Percentiles rank a stretch among this genome's conserved stretches.
phyloP scores from a whole-genome alignment of 2,113 vertebrate genomes.

The Rhizomys pruinosus region DNA sequence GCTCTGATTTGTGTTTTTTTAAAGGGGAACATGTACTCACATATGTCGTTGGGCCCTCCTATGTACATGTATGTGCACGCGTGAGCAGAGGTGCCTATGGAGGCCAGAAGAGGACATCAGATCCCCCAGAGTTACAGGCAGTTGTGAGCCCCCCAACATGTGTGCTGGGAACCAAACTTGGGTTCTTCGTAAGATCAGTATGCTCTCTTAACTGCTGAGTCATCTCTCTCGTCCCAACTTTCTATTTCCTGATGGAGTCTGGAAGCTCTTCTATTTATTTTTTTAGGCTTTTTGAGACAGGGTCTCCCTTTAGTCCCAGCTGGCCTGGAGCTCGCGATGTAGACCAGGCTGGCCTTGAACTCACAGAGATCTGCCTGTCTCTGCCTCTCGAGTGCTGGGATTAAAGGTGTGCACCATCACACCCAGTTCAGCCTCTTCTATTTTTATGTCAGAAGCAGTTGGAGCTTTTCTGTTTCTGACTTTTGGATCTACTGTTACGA shows the following conservation, averaged over 20 bases:
- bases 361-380: too few species aligned
- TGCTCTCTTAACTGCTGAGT: background rate
- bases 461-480: background rate
- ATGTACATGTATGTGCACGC: background rate
- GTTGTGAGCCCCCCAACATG: background rate
- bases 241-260: slow-evolving; percentile 4
- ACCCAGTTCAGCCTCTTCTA: background rate
- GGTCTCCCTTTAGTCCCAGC: too few species aligned
- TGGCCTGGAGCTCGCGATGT: too few species aligned
- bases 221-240: background rate
- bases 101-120: background rate
- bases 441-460: background rate
- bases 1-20: too few species aligned
- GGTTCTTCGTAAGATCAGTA: background rate
- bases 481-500: background rate
- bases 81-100: background rate
- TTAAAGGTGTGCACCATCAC: too few species aligned
- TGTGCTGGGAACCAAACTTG: background rate
- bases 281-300: too few species aligned
- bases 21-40: background rate
- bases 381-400: too few species aligned
- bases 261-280: background rate
- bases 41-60: background rate
- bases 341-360: too few species aligned
- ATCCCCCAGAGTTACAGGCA: background rate